Conservation (phyloP, 2,888 invertebrate genomes). For the Synanthedon tipuliformis region DNA sequence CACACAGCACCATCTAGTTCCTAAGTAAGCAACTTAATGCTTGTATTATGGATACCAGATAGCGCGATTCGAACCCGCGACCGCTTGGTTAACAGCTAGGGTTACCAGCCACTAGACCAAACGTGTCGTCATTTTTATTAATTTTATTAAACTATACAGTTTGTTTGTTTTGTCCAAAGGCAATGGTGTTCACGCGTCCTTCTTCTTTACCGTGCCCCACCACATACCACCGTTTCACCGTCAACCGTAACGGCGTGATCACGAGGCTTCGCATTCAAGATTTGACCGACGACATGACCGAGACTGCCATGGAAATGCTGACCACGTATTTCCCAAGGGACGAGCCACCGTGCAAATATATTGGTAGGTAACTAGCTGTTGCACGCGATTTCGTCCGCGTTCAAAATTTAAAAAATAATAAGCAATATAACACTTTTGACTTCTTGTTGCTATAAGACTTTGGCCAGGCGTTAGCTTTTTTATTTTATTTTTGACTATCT, state of each 20-base stretch:
- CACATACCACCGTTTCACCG: slow-evolving; percentile 50
- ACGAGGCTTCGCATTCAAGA: slow-evolving; percentile 53
- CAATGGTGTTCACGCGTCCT: slow-evolving; percentile 51
- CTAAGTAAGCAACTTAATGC: too few species aligned
- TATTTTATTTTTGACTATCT: too few species aligned
- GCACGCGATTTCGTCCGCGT: neutral
- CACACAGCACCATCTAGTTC: too few species aligned
- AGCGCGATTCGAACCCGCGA: too few species aligned
- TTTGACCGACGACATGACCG: slow-evolving; percentile 48
- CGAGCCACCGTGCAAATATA: slow-evolving; percentile 64
- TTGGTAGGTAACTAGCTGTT: slow-evolving; percentile 39
- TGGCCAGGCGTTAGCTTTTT: too few species aligned
- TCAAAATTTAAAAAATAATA: neutral
- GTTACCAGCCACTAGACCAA: too few species aligned
- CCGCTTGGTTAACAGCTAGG: too few species aligned
- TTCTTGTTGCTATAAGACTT: too few species aligned
- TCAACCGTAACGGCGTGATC: slow-evolving; percentile 19
- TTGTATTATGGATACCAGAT: too few species aligned
- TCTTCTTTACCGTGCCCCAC: slow-evolving; percentile 38
- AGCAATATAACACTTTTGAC: too few species aligned
- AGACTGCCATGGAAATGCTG: slow-evolving; percentile 46
- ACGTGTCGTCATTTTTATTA: too few species aligned
- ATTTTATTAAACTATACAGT: too few species aligned
- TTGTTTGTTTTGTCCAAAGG: slow-evolving; percentile 10
- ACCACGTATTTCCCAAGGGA: slow-evolving; percentile 52